Evolutionary conservation across 2,888 invertebrate genomes (phyloP), one percentile per base, ranked within the genome.

Genomic region (Ischnura elegans): DNA sequence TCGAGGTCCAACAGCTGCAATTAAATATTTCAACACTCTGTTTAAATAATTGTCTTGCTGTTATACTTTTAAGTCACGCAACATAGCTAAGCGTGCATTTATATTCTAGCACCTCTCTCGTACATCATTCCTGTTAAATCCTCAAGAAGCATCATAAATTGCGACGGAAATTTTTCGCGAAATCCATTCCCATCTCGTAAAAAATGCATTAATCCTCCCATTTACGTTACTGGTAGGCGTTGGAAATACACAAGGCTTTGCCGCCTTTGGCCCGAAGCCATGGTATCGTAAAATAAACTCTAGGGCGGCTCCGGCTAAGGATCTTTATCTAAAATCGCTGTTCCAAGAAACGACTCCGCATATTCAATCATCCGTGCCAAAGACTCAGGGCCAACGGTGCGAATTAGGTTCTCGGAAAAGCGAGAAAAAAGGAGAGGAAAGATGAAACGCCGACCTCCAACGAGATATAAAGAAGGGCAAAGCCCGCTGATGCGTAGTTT

Each of bases 401-500:
- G 13, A 29, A 76, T 76, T 76, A 76, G 36, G 29, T 76, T 76
- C 76, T 76, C 36, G 76, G 76, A 76, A 76, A 36, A 36, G 29
- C 45, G 29, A 13, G 16, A 87, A n/a, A n/a, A 87, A 76, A 76
- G 5, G n/a, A 61, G n/a, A 61, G 51, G 13, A 66, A n/a, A 66
- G 66, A 55, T 55, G 55, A 61, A 51, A 51, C 46, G 21, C 21
- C 51, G 29, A 47, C 36, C 51, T n/a, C 61, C 25, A 66, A 90
- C 13, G 43, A 43, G 55, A 25, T 10, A 55, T 1, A 21, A n/a
- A 43, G 25, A 42, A 55, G 55, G 55, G 21, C 55, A 6, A 61
- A 90, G 10, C 42, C 43, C 51, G 25, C 36, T 43, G 61, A 43
- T 61, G 90, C 61, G 90, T 61, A 43, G 90, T 43, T 87, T 61